phyloP scores from a whole-genome alignment of 2,888 invertebrate genomes.

The Teleiodes luculella region DNA sequence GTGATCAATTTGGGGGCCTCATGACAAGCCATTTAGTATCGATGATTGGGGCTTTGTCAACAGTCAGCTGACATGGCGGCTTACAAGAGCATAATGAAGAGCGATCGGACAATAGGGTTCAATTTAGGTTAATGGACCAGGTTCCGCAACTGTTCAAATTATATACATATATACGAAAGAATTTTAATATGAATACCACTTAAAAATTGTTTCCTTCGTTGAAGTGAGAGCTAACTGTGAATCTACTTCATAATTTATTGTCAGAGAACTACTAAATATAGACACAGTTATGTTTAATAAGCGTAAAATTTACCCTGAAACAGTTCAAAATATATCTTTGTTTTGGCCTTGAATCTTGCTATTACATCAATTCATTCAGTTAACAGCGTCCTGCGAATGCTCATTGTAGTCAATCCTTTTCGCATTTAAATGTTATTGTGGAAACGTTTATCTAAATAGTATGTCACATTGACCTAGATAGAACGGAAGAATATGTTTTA shows the following conservation, averaged over 20 bases:
- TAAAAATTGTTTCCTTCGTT: too few species aligned
- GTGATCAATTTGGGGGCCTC: conserved; percentile 11
- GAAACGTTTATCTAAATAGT: conserved; percentile 41
- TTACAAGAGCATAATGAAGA: conserved; percentile 48
- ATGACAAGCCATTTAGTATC: conserved; percentile 37
- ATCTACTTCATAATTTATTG: conserved; percentile 34
- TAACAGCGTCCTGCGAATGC: conserved; percentile 39
- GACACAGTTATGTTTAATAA: neutral
- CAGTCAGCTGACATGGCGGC: conserved; percentile 42
- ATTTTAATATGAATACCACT: too few species aligned
- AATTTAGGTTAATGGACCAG: conserved; percentile 61
- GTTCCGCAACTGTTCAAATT: conserved; percentile 36
- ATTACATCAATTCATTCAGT: conserved; percentile 18
- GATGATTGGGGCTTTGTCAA: conserved; percentile 38
- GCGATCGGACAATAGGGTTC: conserved; percentile 48
- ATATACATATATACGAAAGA: conserved; percentile 9
- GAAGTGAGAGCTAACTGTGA: too few species aligned
- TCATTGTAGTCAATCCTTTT: conserved; percentile 37
- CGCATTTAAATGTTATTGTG: conserved; percentile 40
- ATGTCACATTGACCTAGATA: conserved; percentile 42
- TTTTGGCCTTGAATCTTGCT: neutral
- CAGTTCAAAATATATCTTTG: neutral
- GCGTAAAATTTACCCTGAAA: neutral
- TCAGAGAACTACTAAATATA: too few species aligned
- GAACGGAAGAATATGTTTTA: too few species aligned